Conservation (phyloP, 1,140 invertebrate genomes). For the Elysia chlorotica region DNA sequence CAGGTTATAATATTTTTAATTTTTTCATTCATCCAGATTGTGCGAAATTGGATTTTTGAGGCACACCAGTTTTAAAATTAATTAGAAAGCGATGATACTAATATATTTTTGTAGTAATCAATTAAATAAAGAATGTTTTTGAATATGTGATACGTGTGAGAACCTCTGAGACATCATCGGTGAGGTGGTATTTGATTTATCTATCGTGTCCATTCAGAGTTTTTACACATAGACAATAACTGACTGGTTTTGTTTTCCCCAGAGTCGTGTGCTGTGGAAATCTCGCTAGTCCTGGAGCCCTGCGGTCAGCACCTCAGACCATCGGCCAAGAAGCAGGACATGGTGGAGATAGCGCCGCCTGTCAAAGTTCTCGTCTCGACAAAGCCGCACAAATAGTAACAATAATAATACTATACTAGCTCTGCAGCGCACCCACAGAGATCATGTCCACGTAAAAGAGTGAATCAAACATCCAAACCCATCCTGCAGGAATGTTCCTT, state of each 20-base stretch:
- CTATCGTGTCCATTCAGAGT: background rate
- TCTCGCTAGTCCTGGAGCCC: slow-evolving; percentile 37
- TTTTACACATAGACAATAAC: background rate
- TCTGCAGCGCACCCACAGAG: too few relatives aligned
- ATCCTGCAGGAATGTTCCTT: too few relatives aligned
- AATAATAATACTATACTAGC: too few relatives aligned
- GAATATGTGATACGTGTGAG: background rate
- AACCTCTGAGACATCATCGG: background rate
- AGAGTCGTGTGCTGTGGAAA: slow-evolving; percentile 48
- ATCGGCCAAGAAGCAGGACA: slow-evolving; percentile 22
- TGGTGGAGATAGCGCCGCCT: slow-evolving; percentile 84
- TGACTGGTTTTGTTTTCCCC: slow-evolving; percentile 13
- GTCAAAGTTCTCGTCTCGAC: slow-evolving; percentile 87
- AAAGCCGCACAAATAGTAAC: slow-evolving; percentile 79
- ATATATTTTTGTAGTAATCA: background rate
- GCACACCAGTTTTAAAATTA: background rate
- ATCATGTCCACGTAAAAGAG: too few relatives aligned
- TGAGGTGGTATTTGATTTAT: background rate
- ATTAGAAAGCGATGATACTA: background rate
- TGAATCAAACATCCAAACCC: too few relatives aligned
- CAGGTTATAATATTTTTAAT: too few relatives aligned
- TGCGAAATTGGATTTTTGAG: too few relatives aligned
- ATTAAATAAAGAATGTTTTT: background rate
- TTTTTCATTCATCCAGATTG: too few relatives aligned
- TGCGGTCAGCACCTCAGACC: slow-evolving; percentile 18